Conservation (phyloP, 2,113 vertebrate genomes). For the Hemicordylus capensis region DNA sequence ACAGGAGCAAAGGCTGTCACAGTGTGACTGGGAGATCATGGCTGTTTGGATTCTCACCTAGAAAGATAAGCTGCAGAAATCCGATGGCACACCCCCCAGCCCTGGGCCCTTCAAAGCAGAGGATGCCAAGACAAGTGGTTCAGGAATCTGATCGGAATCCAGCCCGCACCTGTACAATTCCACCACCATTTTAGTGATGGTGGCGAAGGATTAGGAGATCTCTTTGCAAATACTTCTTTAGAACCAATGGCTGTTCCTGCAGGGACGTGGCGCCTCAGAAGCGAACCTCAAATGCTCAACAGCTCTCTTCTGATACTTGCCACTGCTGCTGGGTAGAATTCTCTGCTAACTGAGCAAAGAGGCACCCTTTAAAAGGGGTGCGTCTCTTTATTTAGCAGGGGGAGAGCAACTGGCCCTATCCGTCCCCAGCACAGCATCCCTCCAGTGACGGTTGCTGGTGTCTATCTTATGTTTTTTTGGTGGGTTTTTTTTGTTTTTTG, state of each 20-base stretch:
- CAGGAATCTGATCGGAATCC: neutral
- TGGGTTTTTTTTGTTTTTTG: too few relatives aligned
- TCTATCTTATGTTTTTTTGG: too few relatives aligned
- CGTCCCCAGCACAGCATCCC: too few relatives aligned
- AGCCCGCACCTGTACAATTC: neutral
- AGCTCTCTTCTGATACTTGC: neutral
- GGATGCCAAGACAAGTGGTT: neutral
- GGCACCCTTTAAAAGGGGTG: too few relatives aligned
- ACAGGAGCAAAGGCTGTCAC: neutral
- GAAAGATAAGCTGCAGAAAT: neutral
- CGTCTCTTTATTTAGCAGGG: too few relatives aligned
- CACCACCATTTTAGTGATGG: neutral
- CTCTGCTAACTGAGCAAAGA: too few relatives aligned
- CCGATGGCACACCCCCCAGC: neutral
- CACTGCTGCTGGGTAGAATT: neutral
- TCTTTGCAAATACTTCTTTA: neutral
- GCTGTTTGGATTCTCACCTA: neutral
- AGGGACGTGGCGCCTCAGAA: neutral
- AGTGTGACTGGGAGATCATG: fast-evolving
- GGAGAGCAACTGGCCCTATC: too few relatives aligned
- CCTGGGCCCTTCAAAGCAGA: neutral
- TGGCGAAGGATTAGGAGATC: neutral
- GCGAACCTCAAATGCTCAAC: neutral
- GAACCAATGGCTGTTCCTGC: neutral
- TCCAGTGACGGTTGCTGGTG: too few relatives aligned